Evolutionary conservation across 2,797 vertebrate species (phyloP).

Genomic region (Sylvia borin): DNA sequence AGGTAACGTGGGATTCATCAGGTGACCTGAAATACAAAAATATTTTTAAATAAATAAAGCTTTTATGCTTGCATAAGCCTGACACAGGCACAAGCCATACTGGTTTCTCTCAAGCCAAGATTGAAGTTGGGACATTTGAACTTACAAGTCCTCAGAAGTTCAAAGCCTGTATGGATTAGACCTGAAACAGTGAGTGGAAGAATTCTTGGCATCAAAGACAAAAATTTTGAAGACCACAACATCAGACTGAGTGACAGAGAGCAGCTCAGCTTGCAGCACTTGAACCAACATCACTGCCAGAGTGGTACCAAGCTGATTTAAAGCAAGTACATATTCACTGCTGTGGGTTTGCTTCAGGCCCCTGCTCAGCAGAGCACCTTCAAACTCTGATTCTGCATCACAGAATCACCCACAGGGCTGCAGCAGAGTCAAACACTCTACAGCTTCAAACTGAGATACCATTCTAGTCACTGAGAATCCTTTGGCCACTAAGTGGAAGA

Average conservation of each 20-base stretch:
- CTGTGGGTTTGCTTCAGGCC: neutral
- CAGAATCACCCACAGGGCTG: neutral
- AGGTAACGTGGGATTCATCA: slow-evolving; percentile 82
- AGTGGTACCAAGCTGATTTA: neutral
- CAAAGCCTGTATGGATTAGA: neutral
- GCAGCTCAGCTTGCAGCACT: neutral
- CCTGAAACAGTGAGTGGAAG: neutral
- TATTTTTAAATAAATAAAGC: neutral
- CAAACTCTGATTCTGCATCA: neutral
- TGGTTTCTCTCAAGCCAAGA: neutral
- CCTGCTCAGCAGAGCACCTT: neutral
- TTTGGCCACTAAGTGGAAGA: neutral
- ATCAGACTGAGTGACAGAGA: neutral
- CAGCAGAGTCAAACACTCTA: neutral
- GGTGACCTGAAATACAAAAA: slow-evolving; percentile 78
- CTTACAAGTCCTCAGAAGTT: neutral
- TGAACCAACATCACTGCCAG: neutral
- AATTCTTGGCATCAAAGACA: neutral
- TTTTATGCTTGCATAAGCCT: neutral
- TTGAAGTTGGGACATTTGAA: neutral
- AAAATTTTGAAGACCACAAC: neutral
- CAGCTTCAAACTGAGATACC: neutral
- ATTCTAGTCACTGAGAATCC: neutral
- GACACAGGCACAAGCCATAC: neutral
- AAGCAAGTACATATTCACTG: neutral